These are phyloP conservation scores for Erebia aethiops DNA, from an alignment of 2,888 invertebrate species.

Conservation along the genomic window DNA sequence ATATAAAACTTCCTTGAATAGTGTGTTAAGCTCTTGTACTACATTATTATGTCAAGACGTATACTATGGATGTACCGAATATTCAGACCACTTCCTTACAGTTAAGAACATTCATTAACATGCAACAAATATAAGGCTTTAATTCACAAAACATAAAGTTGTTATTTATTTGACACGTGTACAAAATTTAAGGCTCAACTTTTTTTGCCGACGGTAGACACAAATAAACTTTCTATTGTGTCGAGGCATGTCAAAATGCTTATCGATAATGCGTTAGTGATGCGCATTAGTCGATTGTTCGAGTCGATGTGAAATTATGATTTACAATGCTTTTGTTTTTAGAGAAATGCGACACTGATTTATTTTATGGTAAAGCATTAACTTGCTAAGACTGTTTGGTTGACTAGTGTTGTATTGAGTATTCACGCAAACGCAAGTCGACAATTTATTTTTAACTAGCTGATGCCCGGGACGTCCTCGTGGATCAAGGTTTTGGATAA, in stretches of 20 bases:
- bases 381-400: not conserved
- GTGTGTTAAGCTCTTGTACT: not conserved
- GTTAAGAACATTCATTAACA: slow-evolving; percentile 20
- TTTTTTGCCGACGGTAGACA: slow-evolving; percentile 57
- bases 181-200: not conserved
- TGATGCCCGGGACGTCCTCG: too few species aligned
- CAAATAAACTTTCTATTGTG: slow-evolving; percentile 82
- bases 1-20: not conserved
- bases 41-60: slow-evolving; percentile 14
- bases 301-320: slow-evolving; percentile 38
- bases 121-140: not conserved
- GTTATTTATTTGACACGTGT: slow-evolving; percentile 1
- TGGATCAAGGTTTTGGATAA: too few species aligned
- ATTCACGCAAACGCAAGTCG: too few species aligned
- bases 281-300: slow-evolving; percentile 47
- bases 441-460: too few species aligned
- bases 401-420: not conserved
- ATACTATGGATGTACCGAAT: not conserved
- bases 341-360: slow-evolving; percentile 36
- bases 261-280: slow-evolving; percentile 69
- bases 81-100: slow-evolving; percentile 13
- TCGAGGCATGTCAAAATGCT: slow-evolving; percentile 68
- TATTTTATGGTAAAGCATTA: slow-evolving; percentile 2
- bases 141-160: slow-evolving; percentile 6
- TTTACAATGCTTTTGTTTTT: slow-evolving; percentile 42